Evolutionary conservation across 2,113 vertebrate species (phyloP).

Genomic region (Pithys albifrons): DNA sequence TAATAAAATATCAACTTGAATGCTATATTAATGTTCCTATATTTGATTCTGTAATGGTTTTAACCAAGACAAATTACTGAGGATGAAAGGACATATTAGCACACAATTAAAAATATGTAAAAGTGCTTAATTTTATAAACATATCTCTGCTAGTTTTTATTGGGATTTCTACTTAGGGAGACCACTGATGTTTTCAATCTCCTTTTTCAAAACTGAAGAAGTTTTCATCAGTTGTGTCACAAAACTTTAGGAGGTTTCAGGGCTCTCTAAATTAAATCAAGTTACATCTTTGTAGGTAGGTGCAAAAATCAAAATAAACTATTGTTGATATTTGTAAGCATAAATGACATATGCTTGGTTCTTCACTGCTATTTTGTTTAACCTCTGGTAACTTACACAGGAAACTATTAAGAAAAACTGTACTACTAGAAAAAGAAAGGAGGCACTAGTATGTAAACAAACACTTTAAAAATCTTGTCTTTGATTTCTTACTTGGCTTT

Average conservation of each 20-base stretch:
- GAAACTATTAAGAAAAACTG: background rate
- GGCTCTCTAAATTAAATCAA: background rate
- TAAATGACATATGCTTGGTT: background rate
- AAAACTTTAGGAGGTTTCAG: background rate
- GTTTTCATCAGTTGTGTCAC: background rate
- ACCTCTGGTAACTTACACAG: background rate
- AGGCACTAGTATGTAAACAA: background rate
- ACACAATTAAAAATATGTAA: background rate
- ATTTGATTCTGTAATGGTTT: conserved; percentile 27
- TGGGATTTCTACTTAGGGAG: background rate
- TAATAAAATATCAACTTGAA: conserved; percentile 12
- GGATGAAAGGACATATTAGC: background rate
- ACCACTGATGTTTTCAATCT: background rate
- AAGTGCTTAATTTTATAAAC: background rate
- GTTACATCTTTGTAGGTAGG: background rate
- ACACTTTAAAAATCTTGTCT: background rate
- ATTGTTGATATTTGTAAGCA: background rate
- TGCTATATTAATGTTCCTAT: background rate
- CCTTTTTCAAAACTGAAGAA: background rate
- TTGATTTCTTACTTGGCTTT: background rate
- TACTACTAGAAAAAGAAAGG: background rate
- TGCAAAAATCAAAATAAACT: background rate
- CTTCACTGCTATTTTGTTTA: background rate
- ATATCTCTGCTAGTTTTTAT: background rate
- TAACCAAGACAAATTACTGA: background rate